phyloP scores from a whole-genome alignment of 2,888 invertebrate species.

The Panorpa germanica region DNA sequence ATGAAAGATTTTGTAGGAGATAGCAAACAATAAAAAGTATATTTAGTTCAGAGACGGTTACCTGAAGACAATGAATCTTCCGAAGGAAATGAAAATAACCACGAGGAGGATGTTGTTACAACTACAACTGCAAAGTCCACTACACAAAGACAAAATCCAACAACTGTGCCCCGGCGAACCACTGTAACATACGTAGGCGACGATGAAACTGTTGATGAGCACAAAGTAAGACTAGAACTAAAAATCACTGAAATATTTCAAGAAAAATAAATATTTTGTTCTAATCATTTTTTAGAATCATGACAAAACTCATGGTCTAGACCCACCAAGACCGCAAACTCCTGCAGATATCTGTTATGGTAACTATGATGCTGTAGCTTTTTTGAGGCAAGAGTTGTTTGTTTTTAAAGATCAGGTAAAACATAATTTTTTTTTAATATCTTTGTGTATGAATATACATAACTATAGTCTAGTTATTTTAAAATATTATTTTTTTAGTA shows the following conservation, averaged over 20 bases:
- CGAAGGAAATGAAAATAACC: constrained; percentile 8
- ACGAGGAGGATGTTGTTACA: constrained; percentile 11
- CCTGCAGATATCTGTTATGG: constrained; percentile 45
- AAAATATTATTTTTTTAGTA: too few species aligned
- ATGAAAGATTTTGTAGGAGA: constrained; percentile 1
- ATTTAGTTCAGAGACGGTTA: constrained; percentile 16
- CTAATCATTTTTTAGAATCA: too few species aligned
- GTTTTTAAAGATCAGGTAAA: constrained; percentile 37
- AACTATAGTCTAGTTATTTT: too few species aligned
- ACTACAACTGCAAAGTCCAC: constrained; percentile 6
- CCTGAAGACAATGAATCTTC: constrained; percentile 14
- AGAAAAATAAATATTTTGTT: too few species aligned
- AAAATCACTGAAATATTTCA: neutral
- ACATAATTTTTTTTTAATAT: too few species aligned
- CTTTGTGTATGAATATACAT: too few species aligned
- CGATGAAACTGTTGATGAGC: constrained; percentile 26
- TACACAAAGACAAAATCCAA: constrained; percentile 8
- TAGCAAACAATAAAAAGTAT: constrained; percentile 9
- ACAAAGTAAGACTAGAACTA: constrained; percentile 17
- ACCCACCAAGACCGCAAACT: constrained; percentile 7
- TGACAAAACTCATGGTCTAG: constrained; percentile 4
- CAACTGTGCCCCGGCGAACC: constrained; percentile 7
- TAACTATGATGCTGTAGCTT: constrained; percentile 45
- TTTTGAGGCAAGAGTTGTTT: constrained; percentile 35
- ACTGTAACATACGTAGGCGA: constrained; percentile 26